Evolutionary conservation across 2,797 vertebrate species (phyloP), one percentile per base, ranked within the genome.

Genomic region (Hipposideros larvatus): DNA sequence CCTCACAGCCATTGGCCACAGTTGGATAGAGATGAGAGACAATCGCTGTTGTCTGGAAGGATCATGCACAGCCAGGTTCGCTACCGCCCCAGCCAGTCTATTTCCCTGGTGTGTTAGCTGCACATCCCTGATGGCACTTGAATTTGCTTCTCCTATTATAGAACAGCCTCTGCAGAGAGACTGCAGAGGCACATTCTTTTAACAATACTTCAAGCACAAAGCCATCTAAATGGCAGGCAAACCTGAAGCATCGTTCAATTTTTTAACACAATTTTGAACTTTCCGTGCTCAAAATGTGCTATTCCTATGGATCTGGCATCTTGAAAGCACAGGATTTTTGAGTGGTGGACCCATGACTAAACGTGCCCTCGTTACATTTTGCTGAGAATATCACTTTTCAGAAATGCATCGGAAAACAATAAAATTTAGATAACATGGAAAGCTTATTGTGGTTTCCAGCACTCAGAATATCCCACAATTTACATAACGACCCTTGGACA

Each of bases 341-440:
- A 93, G 26, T 68, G 7, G 24, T n/a, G 5, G 31, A 22, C 4
- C 43, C 93, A 31, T 77, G 63, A 57, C 73, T 79, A 55, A 78
- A 43, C 22, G 13, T 59, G n/a, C 19, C n/a, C 4, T 78, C 16
- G 66, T 86, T 90, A 37, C 31, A 78, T 82, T 94, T 83, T 95
- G 78, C 73, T 83, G n/a, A 92, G 59, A 87, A 37, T 75, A 90
- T 82, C 41, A 77, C 43, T 95, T 94, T 94, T 77, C 48, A 66
- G 46, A 93, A 84, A 77, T 31, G 22, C 43, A 85, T 93, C 31
- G 31, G 71, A 51, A 22, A 34, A 91, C 77, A 53, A 59, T 53
- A 41, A 63, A 79, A 66, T 61, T 90, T 86, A 59, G 74, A 77
- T 84, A 94, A 70, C 55, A 82, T 19, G 10, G 19, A 53, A 83